A percentile compares a stretch with the other conserved stretches of the same genome.
Evolutionary conservation across 2,888 invertebrate species (phyloP).

Genomic region (Meteorus cinctellus): DNA sequence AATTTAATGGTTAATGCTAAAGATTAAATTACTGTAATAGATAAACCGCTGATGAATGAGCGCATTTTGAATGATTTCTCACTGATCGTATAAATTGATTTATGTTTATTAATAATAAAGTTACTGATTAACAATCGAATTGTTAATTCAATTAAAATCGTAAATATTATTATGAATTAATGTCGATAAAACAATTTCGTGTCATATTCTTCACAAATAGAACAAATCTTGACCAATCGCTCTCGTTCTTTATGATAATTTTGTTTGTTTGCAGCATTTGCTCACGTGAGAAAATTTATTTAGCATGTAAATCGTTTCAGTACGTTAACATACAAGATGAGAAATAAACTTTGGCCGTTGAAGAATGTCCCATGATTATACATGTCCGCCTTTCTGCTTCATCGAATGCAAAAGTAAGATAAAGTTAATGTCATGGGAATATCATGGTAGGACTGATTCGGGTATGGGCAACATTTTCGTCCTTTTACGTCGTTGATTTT

Average conservation of each 20-base stretch:
- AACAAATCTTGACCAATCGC: background rate
- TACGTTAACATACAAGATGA: slow-evolving; percentile 19
- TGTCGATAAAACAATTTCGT: no score
- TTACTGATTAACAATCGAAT: no score
- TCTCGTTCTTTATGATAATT: background rate
- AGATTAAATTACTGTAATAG: background rate
- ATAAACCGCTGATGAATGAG: background rate
- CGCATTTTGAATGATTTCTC: no score
- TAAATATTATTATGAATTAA: no score
- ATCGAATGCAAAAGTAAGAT: slow-evolving; percentile 59
- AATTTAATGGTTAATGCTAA: slow-evolving; percentile 17
- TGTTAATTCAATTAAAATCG: no score
- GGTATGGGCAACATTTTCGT: slow-evolving; percentile 45
- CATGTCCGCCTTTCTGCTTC: slow-evolving; percentile 57
- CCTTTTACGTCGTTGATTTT: slow-evolving; percentile 56
- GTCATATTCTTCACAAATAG: no score
- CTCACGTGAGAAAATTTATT: background rate
- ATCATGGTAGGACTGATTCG: slow-evolving; percentile 49
- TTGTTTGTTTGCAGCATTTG: background rate
- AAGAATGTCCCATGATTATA: slow-evolving; percentile 51
- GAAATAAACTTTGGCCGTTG: slow-evolving; percentile 58
- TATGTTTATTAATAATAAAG: no score
- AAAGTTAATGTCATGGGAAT: slow-evolving; percentile 60
- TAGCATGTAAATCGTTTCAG: background rate
- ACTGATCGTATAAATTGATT: no score